These are phyloP conservation scores for Magallana ariakensis DNA, from an alignment of 1,140 invertebrate genomes.

Conservation along the genomic window DNA sequence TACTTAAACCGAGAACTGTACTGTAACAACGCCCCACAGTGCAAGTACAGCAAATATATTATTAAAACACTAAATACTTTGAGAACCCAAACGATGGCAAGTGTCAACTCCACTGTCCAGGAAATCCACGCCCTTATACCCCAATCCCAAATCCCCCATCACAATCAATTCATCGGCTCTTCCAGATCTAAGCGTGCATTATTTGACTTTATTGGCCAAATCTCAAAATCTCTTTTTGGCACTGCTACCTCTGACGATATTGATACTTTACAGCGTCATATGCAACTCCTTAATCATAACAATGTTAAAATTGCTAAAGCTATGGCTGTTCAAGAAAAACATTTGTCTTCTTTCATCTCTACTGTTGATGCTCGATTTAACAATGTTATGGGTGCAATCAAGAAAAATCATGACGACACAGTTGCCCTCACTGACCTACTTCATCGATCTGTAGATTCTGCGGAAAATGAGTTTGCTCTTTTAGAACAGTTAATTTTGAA, in stretches of 20 bases:
- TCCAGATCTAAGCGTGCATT: not conserved
- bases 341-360: conserved; percentile 40
- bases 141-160: not conserved
- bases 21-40: not conserved
- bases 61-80: conserved; percentile 27
- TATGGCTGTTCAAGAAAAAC: conserved; percentile 35
- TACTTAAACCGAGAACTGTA: not conserved
- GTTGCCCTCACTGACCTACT: not conserved
- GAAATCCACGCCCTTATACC: conserved; percentile 34
- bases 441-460: too few relatives aligned
- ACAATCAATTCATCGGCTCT: not conserved
- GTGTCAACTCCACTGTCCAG: conserved; percentile 18
- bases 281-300: conserved; percentile 29
- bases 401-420: conserved; percentile 31
- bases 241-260: conserved; percentile 47
- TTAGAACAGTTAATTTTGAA: not conserved
- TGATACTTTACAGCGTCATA: conserved; percentile 29
- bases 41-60: not conserved
- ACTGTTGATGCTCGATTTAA: conserved; percentile 43
- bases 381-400: conserved; percentile 37
- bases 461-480: too few relatives aligned
- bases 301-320: conserved; percentile 44
- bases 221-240: too few relatives aligned
- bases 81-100: conserved; percentile 39
- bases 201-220: too few relatives aligned